Conservation (phyloP, 2,113 vertebrate genomes). For the Oryzias woworae region DNA sequence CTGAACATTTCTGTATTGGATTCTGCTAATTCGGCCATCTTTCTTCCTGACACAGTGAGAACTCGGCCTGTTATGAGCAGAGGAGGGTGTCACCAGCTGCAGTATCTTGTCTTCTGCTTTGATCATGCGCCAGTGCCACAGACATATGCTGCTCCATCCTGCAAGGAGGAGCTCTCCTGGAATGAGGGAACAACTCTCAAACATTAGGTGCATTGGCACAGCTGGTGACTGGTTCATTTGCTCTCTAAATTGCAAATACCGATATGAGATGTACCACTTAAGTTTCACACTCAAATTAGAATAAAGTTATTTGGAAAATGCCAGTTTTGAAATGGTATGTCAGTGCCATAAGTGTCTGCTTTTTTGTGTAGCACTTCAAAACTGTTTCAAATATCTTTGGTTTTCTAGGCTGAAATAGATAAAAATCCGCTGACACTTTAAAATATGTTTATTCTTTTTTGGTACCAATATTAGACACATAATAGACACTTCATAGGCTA, state of each 20-base stretch:
- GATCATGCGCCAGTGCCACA: constrained; percentile 64
- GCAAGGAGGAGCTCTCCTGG: constrained; percentile 56
- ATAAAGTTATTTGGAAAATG: too few species aligned
- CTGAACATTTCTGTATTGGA: constrained; percentile 26
- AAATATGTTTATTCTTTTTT: too few species aligned
- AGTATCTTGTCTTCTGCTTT: constrained; percentile 54
- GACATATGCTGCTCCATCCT: constrained; percentile 66
- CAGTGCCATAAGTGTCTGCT: too few species aligned
- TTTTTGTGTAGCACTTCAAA: too few species aligned
- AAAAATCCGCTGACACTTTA: too few species aligned
- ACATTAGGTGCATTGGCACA: constrained; percentile 55
- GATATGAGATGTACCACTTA: constrained; percentile 33
- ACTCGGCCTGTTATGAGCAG: constrained; percentile 20
- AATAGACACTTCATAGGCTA: too few species aligned
- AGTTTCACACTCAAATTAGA: constrained; percentile 19
- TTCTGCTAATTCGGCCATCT: constrained; percentile 29
- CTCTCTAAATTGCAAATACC: constrained; percentile 45
- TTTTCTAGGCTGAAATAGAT: too few species aligned
- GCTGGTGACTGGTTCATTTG: constrained; percentile 58
- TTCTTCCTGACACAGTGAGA: constrained; percentile 28
- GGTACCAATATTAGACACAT: too few species aligned
- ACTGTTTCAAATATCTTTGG: too few species aligned
- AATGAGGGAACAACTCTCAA: constrained; percentile 41
- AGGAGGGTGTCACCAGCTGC: constrained; percentile 49
- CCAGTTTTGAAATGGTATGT: too few species aligned